Conservation (phyloP, 64 coral and sea anemone genomes). For the Acropora tenuis region DNA sequence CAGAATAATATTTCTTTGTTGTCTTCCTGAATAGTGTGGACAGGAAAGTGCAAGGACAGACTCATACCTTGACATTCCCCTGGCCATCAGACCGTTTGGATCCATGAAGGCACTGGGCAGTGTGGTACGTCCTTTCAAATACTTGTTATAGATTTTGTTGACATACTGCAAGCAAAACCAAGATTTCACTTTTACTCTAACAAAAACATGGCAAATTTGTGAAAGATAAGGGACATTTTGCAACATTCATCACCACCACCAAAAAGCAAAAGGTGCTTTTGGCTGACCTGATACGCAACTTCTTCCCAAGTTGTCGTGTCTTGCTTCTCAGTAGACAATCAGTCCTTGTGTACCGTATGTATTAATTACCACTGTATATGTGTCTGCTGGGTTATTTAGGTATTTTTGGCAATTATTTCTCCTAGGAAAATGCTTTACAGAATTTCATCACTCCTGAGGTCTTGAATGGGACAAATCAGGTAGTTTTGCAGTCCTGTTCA, state of each 20-base stretch:
- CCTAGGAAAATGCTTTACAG: slow-evolving; percentile 71
- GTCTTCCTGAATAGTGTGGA: slow-evolving; percentile 74
- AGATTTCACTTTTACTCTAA: too few relatives aligned
- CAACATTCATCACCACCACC: too few relatives aligned
- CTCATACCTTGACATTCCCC: slow-evolving; percentile 89
- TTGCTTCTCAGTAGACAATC: too few relatives aligned
- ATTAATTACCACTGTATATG: too few relatives aligned
- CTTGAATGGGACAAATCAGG: slow-evolving; percentile 89
- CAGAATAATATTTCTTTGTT: not conserved
- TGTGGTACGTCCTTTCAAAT: slow-evolving; percentile 65
- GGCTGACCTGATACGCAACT: too few relatives aligned
- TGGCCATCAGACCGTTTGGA: slow-evolving; percentile 97
- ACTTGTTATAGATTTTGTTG: too few relatives aligned
- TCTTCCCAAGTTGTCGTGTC: too few relatives aligned
- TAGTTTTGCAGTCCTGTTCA: not conserved
- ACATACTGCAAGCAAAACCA: too few relatives aligned
- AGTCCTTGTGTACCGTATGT: too few relatives aligned
- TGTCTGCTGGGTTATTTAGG: not conserved
- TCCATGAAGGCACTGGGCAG: slow-evolving; percentile 83
- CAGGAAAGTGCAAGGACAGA: slow-evolving; percentile 95
- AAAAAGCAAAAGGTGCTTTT: too few relatives aligned
- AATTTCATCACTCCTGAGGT: slow-evolving; percentile 81
- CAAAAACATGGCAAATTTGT: too few relatives aligned
- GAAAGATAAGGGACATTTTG: too few relatives aligned
- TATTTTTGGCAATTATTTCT: not conserved